phyloP scores from a whole-genome alignment of 2,888 invertebrate genomes.

The Osmoderma eremita region DNA sequence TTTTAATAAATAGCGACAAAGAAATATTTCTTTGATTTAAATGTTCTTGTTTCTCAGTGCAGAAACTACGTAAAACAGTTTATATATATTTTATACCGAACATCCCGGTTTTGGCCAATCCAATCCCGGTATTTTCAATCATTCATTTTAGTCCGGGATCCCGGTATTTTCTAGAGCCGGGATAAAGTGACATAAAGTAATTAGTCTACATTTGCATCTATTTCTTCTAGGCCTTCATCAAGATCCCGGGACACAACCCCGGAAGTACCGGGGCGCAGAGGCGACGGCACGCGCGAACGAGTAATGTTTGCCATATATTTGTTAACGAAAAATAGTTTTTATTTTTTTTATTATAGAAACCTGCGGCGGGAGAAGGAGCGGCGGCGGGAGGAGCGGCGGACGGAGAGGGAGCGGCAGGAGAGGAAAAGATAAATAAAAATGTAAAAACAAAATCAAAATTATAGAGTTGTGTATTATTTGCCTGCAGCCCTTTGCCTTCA shows the following conservation, averaged over 20 bases:
- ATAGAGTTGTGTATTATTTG: no score
- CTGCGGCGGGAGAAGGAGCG: not conserved
- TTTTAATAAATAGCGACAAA: no score
- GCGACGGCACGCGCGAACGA: not conserved
- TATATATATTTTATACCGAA: no score
- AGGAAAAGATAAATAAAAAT: no score
- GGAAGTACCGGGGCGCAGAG: not conserved
- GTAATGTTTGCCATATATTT: slow-evolving; percentile 13
- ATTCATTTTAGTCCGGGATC: no score
- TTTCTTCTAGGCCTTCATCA: not conserved
- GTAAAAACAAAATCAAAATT: no score
- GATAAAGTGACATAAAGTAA: slow-evolving; percentile 42
- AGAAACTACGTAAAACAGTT: no score
- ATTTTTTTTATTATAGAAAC: slow-evolving; percentile 3
- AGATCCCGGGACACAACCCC: not conserved
- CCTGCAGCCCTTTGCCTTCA: no score
- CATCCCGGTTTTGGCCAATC: not conserved
- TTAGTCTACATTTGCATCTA: slow-evolving; percentile 40
- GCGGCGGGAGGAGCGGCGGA: not conserved
- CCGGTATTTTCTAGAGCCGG: no score
- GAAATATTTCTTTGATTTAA: no score
- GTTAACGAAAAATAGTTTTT: slow-evolving; percentile 16
- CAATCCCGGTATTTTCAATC: no score
- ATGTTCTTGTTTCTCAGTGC: no score
- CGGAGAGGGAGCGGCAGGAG: slow-evolving; percentile 16